Base-by-base conservation (phyloP, 2,797 vertebrate species). In the Paguma larvata region DNA sequence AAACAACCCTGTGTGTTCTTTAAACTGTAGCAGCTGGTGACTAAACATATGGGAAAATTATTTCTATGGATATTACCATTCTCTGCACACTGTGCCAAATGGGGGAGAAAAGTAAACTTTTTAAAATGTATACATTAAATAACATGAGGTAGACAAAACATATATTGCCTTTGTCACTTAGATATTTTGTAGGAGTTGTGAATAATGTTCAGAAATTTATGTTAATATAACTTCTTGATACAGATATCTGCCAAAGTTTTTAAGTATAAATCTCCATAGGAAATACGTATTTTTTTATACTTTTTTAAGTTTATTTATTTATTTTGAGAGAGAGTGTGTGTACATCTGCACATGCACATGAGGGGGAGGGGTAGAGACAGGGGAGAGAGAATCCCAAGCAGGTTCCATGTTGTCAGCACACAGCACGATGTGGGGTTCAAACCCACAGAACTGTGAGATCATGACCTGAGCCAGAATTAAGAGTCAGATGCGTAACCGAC, bases 171-270 rank as follows among this genome's bases (percentile, higher is more conserved):
- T 89, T 96, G 95, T 97, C 85, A 88, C 84, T 93, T 95, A 92
- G 51, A 97, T 34, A 85, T 83, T 95, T 94, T 96, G 79, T 56
- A 85, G 18, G 82, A 90, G 53, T 85, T 93, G 75, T 92, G 95
- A 97, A 83, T 91, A 41, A 48, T 82, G 44, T 94, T 97, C 72
- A 88, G 80, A 97, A 97, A 95, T 98, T 79, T 95, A 96, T 97
- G 94, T 94, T 90, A 96, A 72, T 92, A 70, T 94, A 70, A 82
- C 23, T 97, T 97, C 67, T 95, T 88, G 77, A 89, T 95, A 85
- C 78, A 94, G 48, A 85, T 95, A 94, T 34, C 86, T 94, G 82
- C 94, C 79, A 72, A 67, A 30, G 32, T 97, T 95, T 95, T 38
- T 70, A 97, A 94, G 92, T 72, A 86, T 95, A 65, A 68, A 92